Evolutionary conservation across 1,140 invertebrate genomes (phyloP).

Genomic region (Drosophila novamexicana): DNA sequence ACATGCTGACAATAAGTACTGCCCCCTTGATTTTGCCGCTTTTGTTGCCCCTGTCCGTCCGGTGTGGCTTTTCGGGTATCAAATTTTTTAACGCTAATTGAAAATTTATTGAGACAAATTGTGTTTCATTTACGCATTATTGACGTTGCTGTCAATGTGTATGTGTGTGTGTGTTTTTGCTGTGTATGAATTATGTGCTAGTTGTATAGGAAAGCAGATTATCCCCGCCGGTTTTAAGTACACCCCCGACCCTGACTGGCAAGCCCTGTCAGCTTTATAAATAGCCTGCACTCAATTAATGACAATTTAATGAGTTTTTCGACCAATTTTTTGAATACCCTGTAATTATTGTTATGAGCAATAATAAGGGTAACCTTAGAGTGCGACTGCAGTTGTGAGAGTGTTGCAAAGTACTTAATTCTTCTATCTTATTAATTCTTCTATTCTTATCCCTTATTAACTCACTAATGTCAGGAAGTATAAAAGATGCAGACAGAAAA

Average conservation of each 20-base stretch:
- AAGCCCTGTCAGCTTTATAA: slow-evolving; percentile 26
- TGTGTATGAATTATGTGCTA: slow-evolving; percentile 53
- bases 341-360: neutral
- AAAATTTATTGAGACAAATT: slow-evolving; percentile 83
- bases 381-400: neutral
- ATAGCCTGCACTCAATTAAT: slow-evolving; percentile 54
- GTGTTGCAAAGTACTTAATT: too few species aligned
- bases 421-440: too few species aligned
- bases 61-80: slow-evolving; percentile 58
- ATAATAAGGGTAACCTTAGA: neutral
- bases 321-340: neutral
- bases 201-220: slow-evolving; percentile 32
- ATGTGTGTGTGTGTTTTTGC: slow-evolving; percentile 10
- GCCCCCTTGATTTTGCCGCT: slow-evolving; percentile 17
- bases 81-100: slow-evolving; percentile 77
- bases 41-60: slow-evolving; percentile 31
- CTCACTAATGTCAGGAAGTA: too few species aligned
- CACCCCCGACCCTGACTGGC: neutral
- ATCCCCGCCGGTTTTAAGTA: slow-evolving; percentile 20
- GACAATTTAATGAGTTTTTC: slow-evolving; percentile 60
- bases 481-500: too few species aligned
- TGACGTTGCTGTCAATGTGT: slow-evolving; percentile 37
- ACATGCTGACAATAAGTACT: slow-evolving; percentile 1
- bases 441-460: too few species aligned
- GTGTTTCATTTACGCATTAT: slow-evolving; percentile 81